phyloP scores from a whole-genome alignment of 1,140 invertebrate species.

The Homalodisca vitripennis region DNA sequence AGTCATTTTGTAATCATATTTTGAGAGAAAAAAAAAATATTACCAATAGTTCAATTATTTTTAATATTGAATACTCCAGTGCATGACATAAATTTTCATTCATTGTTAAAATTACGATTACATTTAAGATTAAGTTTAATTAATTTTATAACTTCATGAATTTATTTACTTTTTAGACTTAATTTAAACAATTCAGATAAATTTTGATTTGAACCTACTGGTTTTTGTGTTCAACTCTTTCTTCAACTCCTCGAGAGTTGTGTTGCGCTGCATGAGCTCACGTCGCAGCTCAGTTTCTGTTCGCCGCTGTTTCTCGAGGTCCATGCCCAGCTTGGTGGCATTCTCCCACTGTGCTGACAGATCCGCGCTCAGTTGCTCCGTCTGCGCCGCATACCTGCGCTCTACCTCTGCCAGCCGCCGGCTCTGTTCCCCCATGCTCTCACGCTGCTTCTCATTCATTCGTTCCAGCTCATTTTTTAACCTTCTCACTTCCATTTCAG shows the following conservation, averaged over 20 bases:
- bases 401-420: constrained; percentile 67
- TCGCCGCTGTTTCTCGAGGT: constrained; percentile 72
- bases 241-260: constrained; percentile 71
- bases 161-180: too few relatives aligned
- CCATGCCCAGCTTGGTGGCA: constrained; percentile 70
- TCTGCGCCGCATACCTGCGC: constrained; percentile 64
- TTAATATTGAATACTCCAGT: too few relatives aligned
- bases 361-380: constrained; percentile 73
- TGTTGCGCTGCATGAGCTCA: constrained; percentile 68
- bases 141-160: too few relatives aligned
- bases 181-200: too few relatives aligned
- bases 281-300: constrained; percentile 70
- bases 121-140: too few relatives aligned
- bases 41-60: too few relatives aligned
- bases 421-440: constrained; percentile 54
- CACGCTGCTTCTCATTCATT: constrained; percentile 61
- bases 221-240: constrained; percentile 75
- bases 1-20: too few relatives aligned
- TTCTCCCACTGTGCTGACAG: constrained; percentile 76
- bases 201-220: too few relatives aligned
- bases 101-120: too few relatives aligned
- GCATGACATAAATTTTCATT: too few relatives aligned
- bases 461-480: constrained; percentile 73
- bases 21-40: too few relatives aligned
- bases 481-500: constrained; percentile 61